phyloP scores from a whole-genome alignment of 2,113 vertebrate genomes.

The Probosciger aterrimus region DNA sequence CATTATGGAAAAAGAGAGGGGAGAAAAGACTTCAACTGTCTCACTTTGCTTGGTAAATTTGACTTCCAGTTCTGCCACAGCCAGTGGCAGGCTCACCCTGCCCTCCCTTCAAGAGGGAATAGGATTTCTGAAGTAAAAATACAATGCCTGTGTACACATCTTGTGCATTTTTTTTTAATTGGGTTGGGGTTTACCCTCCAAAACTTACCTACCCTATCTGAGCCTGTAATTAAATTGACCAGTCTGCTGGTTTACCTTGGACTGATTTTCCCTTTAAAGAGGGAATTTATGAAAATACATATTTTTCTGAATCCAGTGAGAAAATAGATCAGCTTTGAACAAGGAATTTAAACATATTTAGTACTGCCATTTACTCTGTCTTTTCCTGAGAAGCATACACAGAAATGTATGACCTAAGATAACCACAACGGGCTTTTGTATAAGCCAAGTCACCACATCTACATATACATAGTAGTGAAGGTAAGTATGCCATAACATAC shows the following conservation, averaged over 20 bases:
- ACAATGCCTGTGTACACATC: neutral
- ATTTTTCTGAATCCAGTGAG: neutral
- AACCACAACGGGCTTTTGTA: neutral
- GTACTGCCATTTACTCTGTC: neutral
- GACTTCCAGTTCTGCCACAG: neutral
- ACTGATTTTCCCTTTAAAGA: neutral
- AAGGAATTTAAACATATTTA: neutral
- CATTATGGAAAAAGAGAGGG: neutral
- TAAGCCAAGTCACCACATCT: neutral
- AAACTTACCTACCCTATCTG: neutral
- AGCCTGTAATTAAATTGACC: neutral
- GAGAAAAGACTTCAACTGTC: neutral
- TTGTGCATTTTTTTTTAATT: neutral
- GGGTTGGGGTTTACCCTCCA: neutral
- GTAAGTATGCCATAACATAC: neutral
- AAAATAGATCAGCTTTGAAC: neutral
- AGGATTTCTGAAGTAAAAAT: neutral
- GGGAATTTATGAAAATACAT: neutral
- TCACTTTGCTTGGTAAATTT: neutral
- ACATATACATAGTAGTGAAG: accelerated
- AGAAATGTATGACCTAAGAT: neutral
- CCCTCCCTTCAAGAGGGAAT: neutral
- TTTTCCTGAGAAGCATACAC: neutral
- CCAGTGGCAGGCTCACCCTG: neutral
- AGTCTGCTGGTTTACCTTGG: neutral